A percentile compares a stretch with the other conserved stretches of the same genome.
These are phyloP conservation scores for Tuta absoluta DNA, from an alignment of 2,888 invertebrate genomes.

Conservation along the genomic window DNA sequence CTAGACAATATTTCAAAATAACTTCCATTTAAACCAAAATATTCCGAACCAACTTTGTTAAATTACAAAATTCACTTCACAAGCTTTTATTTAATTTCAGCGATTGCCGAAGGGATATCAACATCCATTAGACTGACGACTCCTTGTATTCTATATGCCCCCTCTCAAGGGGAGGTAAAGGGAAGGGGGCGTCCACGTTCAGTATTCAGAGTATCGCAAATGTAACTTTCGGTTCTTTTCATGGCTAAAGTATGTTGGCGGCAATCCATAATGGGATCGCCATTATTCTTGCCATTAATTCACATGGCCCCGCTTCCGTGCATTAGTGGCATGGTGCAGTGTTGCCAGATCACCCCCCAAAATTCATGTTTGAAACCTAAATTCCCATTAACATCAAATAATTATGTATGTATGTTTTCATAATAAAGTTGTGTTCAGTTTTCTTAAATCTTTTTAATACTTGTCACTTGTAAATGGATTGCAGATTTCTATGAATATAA, in stretches of 20 bases:
- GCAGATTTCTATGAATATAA: too few relatives aligned
- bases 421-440: too few relatives aligned
- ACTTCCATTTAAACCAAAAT: too few relatives aligned
- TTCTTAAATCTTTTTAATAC: too few relatives aligned
- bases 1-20: too few relatives aligned
- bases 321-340: conserved; percentile 62
- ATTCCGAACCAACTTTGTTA: background rate
- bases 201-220: conserved; percentile 82
- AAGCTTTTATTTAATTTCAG: conserved; percentile 47
- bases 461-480: too few relatives aligned
- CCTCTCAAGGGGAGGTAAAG: conserved; percentile 46
- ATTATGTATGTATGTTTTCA: too few relatives aligned
- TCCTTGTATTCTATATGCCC: conserved; percentile 54
- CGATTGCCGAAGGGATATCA: conserved; percentile 49
- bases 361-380: too few relatives aligned
- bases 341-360: too few relatives aligned
- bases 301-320: conserved; percentile 79
- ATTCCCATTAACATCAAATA: too few relatives aligned
- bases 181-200: conserved; percentile 66
- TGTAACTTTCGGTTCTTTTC: conserved; percentile 82
- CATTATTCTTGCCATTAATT: conserved; percentile 82
- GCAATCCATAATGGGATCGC: conserved; percentile 82
- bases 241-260: conserved; percentile 82
- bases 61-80: conserved; percentile 32
- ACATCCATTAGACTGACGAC: conserved; percentile 50